phyloP scores from a whole-genome alignment of 2,113 vertebrate genomes.

The Maccullochella peelii region DNA sequence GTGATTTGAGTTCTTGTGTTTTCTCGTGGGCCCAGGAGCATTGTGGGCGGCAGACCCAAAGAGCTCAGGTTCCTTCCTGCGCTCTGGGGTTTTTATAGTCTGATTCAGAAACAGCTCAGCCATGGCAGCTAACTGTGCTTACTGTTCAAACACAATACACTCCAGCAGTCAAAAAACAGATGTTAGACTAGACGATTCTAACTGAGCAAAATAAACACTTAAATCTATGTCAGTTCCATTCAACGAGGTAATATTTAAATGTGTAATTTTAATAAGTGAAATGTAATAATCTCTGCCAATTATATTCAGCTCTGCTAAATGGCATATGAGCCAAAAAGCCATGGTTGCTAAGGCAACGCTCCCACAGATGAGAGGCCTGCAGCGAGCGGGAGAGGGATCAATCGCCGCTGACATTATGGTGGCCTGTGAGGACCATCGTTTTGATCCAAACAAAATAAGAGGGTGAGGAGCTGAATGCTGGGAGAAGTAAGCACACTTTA shows the following conservation, averaged over 20 bases:
- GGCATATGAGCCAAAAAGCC: constrained; percentile 46
- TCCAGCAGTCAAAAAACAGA: constrained; percentile 22
- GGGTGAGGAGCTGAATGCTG: constrained; percentile 51
- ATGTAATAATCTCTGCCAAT: constrained; percentile 55
- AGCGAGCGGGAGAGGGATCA: constrained; percentile 63
- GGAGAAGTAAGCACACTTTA: constrained; percentile 68
- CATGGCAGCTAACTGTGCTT: constrained; percentile 18
- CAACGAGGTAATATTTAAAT: constrained; percentile 27
- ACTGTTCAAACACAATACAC: constrained; percentile 31
- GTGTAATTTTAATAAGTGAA: constrained; percentile 51
- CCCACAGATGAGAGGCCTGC: constrained; percentile 43
- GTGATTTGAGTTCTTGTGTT: constrained; percentile 32
- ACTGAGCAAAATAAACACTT: constrained; percentile 22
- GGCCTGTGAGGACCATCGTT: constrained; percentile 61
- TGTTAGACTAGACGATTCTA: background rate
- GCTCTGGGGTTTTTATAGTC: constrained; percentile 33
- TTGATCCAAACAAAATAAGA: constrained; percentile 75
- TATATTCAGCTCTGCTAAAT: constrained; percentile 41
- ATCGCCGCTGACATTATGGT: constrained; percentile 67
- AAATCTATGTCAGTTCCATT: constrained; percentile 23
- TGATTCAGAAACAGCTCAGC: constrained; percentile 51
- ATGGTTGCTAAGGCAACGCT: constrained; percentile 61
- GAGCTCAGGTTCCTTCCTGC: constrained; percentile 67
- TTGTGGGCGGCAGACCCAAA: constrained; percentile 55
- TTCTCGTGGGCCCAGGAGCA: constrained; percentile 26